A percentile compares a stretch with the other conserved stretches of the same genome.
Conservation (phyloP, 2,888 invertebrate genomes). For the Antitype chi region DNA sequence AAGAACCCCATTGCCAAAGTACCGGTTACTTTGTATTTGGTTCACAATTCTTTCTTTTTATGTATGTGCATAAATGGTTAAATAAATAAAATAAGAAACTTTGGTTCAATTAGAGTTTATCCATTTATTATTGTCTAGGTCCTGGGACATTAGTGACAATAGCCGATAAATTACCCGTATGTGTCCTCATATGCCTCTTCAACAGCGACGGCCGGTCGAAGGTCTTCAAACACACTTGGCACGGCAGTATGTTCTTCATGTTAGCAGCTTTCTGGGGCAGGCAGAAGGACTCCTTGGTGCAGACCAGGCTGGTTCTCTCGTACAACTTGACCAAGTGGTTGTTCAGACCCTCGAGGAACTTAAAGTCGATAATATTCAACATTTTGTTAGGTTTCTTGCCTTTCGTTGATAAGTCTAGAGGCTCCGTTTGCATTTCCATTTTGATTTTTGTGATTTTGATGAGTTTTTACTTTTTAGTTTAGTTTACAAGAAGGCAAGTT, state of each 20-base stretch:
- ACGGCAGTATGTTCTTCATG: conserved; percentile 86
- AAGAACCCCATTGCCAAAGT: not conserved
- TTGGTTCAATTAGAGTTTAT: not conserved
- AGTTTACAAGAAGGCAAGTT: not conserved
- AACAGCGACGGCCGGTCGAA: conserved; percentile 93
- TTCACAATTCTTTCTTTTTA: not conserved
- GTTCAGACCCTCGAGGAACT: conserved; percentile 84
- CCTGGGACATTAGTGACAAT: not conserved
- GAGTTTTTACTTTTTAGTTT: not conserved
- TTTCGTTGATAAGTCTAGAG: conserved; percentile 84
- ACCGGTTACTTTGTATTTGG: not conserved
- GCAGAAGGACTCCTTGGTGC: conserved; percentile 67
- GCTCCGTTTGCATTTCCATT: conserved; percentile 85
- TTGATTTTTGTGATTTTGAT: not conserved
- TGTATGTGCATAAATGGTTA: too few relatives aligned
- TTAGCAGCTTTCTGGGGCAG: conserved; percentile 64
- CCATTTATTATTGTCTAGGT: not conserved
- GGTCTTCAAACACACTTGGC: conserved; percentile 92
- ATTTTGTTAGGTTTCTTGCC: conserved; percentile 70
- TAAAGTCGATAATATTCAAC: conserved; percentile 82
- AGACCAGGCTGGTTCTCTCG: conserved; percentile 79
- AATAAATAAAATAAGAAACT: too few relatives aligned
- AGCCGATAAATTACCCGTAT: conserved; percentile 89
- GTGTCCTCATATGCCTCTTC: conserved; percentile 92
- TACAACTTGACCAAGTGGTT: conserved; percentile 84